A percentile compares a stretch with the other conserved stretches of the same genome.
These are phyloP conservation scores for Macrophya annulata DNA, from an alignment of 2,888 invertebrate species.

Conservation along the genomic window DNA sequence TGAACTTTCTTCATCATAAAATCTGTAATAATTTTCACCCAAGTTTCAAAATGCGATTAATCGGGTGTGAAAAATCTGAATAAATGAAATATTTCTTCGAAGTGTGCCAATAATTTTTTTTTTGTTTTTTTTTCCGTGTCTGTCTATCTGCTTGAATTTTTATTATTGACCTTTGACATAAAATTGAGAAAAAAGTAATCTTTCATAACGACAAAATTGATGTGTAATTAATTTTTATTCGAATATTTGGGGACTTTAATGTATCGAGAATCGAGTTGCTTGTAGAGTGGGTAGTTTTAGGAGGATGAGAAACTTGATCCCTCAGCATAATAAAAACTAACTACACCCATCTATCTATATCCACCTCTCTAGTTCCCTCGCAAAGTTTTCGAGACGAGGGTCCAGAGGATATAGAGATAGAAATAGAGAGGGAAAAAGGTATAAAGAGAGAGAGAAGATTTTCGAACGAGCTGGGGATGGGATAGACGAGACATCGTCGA, in stretches of 20 bases:
- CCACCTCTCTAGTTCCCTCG: conserved; percentile 20
- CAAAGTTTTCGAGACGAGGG: conserved; percentile 57
- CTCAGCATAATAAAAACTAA: conserved; percentile 53
- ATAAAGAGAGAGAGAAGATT: conserved; percentile 56
- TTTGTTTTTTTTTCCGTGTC: too few species aligned
- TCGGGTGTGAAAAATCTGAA: too few species aligned
- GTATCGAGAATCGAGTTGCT: conserved; percentile 33
- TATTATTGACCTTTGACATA: neutral
- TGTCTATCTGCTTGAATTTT: neutral
- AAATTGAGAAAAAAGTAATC: neutral
- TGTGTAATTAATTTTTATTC: conserved; percentile 1
- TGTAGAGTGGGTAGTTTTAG: neutral
- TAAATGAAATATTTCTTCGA: too few species aligned
- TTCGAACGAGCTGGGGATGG: conserved; percentile 27
- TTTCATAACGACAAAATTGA: neutral
- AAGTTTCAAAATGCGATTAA: too few species aligned
- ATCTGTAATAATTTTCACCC: too few species aligned
- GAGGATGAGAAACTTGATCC: conserved; percentile 42
- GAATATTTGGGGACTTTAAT: conserved; percentile 2
- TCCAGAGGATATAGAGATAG: conserved; percentile 54
- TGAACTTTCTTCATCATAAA: too few species aligned
- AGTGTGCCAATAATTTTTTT: too few species aligned
- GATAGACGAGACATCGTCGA: conserved; percentile 49
- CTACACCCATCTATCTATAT: conserved; percentile 52
- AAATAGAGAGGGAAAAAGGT: conserved; percentile 50